These are phyloP conservation scores for Plodia interpunctella DNA, from an alignment of 1,140 invertebrate genomes.

Conservation along the genomic window DNA sequence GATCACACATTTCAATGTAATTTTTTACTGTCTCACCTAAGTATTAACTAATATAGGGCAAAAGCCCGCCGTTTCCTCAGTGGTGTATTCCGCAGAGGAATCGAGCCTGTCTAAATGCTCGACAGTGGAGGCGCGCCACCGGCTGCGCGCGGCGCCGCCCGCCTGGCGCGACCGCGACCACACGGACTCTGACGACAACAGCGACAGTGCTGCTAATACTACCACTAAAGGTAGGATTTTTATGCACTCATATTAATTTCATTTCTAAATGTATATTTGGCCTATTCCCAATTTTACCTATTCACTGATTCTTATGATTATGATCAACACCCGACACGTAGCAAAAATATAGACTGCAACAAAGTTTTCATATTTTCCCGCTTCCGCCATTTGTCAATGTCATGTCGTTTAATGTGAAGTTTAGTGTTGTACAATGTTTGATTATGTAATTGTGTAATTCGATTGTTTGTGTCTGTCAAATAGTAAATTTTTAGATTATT, in stretches of 20 bases:
- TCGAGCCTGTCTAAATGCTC: slow-evolving; percentile 79
- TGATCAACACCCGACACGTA: too few species aligned
- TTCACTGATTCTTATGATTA: too few species aligned
- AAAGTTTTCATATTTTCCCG: slow-evolving; percentile 3
- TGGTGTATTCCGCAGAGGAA: slow-evolving; percentile 63
- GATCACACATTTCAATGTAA: too few species aligned
- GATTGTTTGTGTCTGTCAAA: too few species aligned
- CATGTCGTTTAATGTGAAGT: not conserved
- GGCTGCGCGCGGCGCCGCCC: slow-evolving; percentile 46
- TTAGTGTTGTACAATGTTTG: too few species aligned
- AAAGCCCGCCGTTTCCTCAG: slow-evolving; percentile 1
- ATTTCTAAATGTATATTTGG: too few species aligned
- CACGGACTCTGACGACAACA: slow-evolving; percentile 80
- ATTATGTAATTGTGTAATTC: too few species aligned
- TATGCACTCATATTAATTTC: too few species aligned
- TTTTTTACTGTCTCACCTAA: too few species aligned
- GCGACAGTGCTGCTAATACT: slow-evolving; percentile 83
- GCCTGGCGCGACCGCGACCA: slow-evolving; percentile 68
- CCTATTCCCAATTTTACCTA: too few species aligned
- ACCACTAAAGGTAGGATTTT: slow-evolving; percentile 58
- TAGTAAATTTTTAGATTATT: not conserved
- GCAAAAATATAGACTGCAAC: not conserved
- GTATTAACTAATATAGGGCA: not conserved
- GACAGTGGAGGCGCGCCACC: slow-evolving; percentile 77
- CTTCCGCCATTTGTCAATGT: not conserved